Conservation (phyloP, 2,797 vertebrate genomes). For the Gallirallus australis region DNA sequence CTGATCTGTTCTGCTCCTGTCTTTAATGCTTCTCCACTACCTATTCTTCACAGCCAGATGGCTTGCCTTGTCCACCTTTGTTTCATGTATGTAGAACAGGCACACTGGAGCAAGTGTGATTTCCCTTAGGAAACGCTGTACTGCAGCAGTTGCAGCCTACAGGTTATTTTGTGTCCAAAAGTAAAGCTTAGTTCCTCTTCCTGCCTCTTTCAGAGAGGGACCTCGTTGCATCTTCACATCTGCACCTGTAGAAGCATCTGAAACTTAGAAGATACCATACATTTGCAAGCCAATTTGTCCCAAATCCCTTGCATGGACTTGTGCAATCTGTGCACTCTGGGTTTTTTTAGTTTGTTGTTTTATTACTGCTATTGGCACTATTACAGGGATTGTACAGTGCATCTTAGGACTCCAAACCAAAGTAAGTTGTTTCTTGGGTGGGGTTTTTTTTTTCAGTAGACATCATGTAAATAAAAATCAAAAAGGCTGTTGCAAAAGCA, state of each 20-base stretch:
- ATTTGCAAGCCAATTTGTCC: background rate
- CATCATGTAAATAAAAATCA: background rate
- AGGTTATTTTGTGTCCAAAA: background rate
- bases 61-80: background rate
- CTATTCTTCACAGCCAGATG: background rate
- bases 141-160: background rate
- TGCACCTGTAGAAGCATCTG: background rate
- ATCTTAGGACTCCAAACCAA: background rate
- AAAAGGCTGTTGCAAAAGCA: background rate
- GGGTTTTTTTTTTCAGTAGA: background rate
- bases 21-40: background rate
- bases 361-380: background rate
- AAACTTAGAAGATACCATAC: background rate
- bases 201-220: background rate
- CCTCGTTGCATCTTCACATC: background rate
- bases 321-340: fast-evolving
- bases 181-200: background rate
- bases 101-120: background rate
- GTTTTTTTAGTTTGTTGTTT: background rate
- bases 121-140: background rate
- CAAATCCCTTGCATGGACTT: background rate
- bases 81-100: background rate
- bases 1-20: background rate
- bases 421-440: background rate
- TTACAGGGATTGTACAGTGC: background rate